phyloP scores from a whole-genome alignment of 2,113 vertebrate genomes.

The Callionymus lyra region DNA sequence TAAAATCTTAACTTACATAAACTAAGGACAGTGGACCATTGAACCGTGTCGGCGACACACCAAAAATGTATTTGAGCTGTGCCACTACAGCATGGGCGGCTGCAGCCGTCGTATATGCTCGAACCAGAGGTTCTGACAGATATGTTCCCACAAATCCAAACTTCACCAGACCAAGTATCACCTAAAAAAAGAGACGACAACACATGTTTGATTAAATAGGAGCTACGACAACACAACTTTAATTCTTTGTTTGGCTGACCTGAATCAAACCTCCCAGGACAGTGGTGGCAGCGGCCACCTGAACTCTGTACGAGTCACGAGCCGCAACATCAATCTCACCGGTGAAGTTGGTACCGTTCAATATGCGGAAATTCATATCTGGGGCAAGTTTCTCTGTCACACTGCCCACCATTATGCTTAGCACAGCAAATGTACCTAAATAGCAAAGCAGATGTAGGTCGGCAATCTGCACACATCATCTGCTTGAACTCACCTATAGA shows the following conservation, averaged over 20 bases:
- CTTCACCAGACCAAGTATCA: conserved; percentile 80
- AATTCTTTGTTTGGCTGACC: conserved; percentile 51
- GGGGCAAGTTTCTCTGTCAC: conserved; percentile 77
- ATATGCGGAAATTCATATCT: conserved; percentile 49
- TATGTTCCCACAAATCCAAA: conserved; percentile 95
- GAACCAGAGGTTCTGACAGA: conserved; percentile 86
- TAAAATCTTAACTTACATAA: conserved; percentile 67
- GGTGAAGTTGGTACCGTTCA: conserved; percentile 64
- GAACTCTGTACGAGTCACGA: conserved; percentile 67
- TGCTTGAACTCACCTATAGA: conserved; percentile 76
- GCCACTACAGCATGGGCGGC: conserved; percentile 80
- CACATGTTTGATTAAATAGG: conserved; percentile 3
- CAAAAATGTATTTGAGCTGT: conserved; percentile 85
- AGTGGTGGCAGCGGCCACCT: conserved; percentile 80
- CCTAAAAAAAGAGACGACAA: conserved; percentile 50
- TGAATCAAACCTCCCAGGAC: conserved; percentile 84
- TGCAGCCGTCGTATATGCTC: conserved; percentile 85
- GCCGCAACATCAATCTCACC: conserved; percentile 33
- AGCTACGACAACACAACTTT: background rate
- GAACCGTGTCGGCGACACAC: conserved; percentile 58
- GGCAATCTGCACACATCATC: background rate
- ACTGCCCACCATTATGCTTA: conserved; percentile 93
- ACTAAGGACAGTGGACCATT: conserved; percentile 77
- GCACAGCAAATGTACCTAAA: conserved; percentile 86
- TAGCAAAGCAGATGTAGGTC: conserved; percentile 2